Conservation (phyloP, 2,888 invertebrate species). For the Lasioglossum villosulum region DNA sequence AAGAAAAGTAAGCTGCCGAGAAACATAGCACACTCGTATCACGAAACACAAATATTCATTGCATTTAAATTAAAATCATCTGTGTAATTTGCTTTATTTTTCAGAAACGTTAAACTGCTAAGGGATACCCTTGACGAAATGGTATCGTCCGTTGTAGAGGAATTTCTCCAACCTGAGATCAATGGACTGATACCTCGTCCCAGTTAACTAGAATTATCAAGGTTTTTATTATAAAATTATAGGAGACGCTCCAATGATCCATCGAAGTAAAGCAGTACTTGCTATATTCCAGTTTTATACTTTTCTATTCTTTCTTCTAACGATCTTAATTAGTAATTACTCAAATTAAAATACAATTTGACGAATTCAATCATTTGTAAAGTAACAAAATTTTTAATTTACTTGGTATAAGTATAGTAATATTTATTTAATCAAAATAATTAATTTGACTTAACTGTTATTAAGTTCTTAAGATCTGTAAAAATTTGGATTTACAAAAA, state of each 20-base stretch:
- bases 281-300: conserved; percentile 1
- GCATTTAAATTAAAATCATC: background rate
- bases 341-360: background rate
- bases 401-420: background rate
- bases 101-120: conserved; percentile 89
- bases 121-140: conserved; percentile 89
- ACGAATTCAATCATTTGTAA: background rate
- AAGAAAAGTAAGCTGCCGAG: conserved; percentile 86
- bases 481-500: background rate
- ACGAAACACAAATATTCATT: background rate
- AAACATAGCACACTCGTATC: background rate
- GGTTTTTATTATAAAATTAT: background rate
- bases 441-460: conserved; percentile 8
- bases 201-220: conserved; percentile 62
- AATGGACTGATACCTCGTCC: conserved; percentile 87
- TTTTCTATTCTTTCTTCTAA: conserved; percentile 11
- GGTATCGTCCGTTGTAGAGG: conserved; percentile 91
- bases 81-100: conserved; percentile 18
- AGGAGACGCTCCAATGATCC: background rate
- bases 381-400: background rate
- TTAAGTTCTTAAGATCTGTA: background rate
- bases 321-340: background rate
- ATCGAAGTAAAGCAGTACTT: background rate
- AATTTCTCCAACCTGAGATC: conserved; percentile 92
- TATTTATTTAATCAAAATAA: background rate